Base-by-base conservation (phyloP, 2,888 invertebrate species). In the Kuschelorhynchus macadamiae region DNA sequence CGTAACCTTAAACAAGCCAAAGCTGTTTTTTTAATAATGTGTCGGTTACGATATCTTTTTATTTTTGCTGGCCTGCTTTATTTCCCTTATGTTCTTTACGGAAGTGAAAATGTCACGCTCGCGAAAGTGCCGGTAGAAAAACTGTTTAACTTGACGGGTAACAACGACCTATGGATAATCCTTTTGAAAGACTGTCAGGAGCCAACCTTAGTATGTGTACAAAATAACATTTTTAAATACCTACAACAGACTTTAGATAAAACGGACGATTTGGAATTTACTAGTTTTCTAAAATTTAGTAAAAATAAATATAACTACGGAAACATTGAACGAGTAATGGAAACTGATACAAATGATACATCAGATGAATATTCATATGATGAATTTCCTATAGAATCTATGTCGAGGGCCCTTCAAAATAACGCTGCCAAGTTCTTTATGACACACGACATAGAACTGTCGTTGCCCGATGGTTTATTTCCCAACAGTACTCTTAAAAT, bases 221-320 rank as follows among this genome's bases (percentile, higher is more conserved):
- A 92, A 77, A 91, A 90, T 76, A 92, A 91, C 77, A 89, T 93
- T 30, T 91, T 91, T 77, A 85, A 86, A n/a, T 94, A 91, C 77
- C 82, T 94, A 70, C 89, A 91, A 73, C 86, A 88, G 25, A 89
- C 89, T 20, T 84, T 94, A 55, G 87, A 88, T 42, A 86, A 87
- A 41, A 72, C 66, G 2, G 64, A 74, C 11, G 79, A 81, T 61
- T 67, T 80, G 50, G 70, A 78, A 53, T 72, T 83, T 18, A 90
- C 65, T 86, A 89, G 79, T 87, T 90, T 75, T 81, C 91, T 78
- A 85, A 89, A 78, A 49, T 84, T 83, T 47, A 67, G 73, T 1
- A 81, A 75, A 72, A 82, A 83, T 62, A 72, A 76, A 7, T 47
- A 77, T 8, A 72, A 77, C 62, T 81, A 79, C 57, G 67, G 69